Evolutionary conservation across 1,140 invertebrate species (phyloP).

Genomic region (Acyrthosiphon pisum): DNA sequence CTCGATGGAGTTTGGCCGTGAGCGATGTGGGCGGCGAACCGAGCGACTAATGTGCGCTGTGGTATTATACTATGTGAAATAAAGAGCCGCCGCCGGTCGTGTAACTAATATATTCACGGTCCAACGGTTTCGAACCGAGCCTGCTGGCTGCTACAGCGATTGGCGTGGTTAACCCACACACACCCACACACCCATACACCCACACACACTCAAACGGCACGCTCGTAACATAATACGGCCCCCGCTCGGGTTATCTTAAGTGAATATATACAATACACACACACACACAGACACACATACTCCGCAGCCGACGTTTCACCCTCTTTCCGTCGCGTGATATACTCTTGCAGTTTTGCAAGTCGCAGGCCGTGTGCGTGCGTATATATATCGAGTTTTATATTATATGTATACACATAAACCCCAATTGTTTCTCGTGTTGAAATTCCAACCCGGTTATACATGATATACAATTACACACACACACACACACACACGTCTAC

Average conservation of each 20-base stretch:
- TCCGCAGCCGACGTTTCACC: background rate
- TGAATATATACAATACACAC: background rate
- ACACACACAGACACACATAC: no score
- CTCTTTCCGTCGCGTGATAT: background rate
- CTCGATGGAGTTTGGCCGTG: background rate
- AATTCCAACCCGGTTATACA: background rate
- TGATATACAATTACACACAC: background rate
- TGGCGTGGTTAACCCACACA: background rate
- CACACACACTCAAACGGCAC: background rate
- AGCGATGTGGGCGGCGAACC: background rate
- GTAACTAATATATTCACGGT: slow-evolving; percentile 24
- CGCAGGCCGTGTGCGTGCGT: no score
- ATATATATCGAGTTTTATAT: background rate
- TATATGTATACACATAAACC: background rate
- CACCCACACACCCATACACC: background rate
- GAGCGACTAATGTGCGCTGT: background rate
- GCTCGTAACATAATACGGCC: background rate
- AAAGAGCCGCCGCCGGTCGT: background rate
- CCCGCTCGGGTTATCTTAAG: background rate
- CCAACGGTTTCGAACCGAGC: background rate
- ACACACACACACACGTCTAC: background rate
- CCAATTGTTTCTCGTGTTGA: background rate
- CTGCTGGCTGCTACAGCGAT: background rate
- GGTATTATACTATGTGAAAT: background rate
- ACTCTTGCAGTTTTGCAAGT: no score